Base-by-base conservation (phyloP, 2,797 vertebrate genomes). In the Clamator glandarius region DNA sequence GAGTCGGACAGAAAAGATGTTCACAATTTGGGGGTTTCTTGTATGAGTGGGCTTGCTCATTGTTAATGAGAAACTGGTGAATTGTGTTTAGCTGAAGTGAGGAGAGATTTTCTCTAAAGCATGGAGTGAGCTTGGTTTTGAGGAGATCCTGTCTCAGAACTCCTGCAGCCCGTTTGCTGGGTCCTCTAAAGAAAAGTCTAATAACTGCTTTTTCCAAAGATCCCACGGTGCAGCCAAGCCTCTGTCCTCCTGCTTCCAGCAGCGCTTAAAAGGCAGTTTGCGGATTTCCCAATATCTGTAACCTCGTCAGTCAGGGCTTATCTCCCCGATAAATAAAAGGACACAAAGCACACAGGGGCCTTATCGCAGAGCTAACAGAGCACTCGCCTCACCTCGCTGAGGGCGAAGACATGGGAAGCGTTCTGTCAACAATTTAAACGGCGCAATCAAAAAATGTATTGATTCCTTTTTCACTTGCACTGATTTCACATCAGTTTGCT, bases 201-300 rank as follows among this genome's bases (percentile, higher is more conserved):
- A 73, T 39, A 48, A 48, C 33, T 84, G 42, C 74, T 90, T 62
- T 66, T 64, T 52, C 63, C 89, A 75, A 92, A 54, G 74, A 64
- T 39, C 28, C 55, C 23, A 52, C 42, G 31, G 91, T 2, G 0
- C 52, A 84, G 91, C 95, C 92, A 94, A 95, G 41, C 54, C 59
- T 67, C 87, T 24, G 2, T 87, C 89, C 87, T 91, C 55, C 82
- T 74, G 18, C 51, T 81, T 55, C 76, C 77, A 58, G 83, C 84
- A 84, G 69, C 12, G 2, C 50, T 84, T 86, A 83, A 89, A 89
- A 68, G 35, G 14, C 15, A 8, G 73, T 84, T 66, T 82, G 91
- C 87, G 64, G 41, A 83, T 97, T 96, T 96, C 96, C 89, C 96
- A 97, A 93, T 97, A 87, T 95, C 89, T 94, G 95, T 85, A 95